These are phyloP conservation scores for Nylanderia fulva DNA, from an alignment of 1,140 invertebrate genomes.

Conservation along the genomic window DNA sequence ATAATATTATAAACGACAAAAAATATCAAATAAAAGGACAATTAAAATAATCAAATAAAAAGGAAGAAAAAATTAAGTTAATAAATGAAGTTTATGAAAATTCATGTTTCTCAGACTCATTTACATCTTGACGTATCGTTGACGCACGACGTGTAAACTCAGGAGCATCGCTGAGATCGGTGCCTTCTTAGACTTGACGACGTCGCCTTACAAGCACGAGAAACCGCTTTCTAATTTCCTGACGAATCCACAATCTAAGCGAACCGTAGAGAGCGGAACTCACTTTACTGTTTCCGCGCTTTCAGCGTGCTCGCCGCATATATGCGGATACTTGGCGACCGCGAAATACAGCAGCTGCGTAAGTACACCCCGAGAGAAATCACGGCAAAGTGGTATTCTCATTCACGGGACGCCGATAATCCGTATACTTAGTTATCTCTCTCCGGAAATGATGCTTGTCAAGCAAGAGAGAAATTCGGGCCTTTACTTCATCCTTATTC, in stretches of 20 bases:
- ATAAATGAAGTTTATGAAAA: too few relatives aligned
- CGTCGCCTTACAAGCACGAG: not conserved
- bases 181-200: not conserved
- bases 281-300: conserved; percentile 19
- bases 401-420: conserved; percentile 42
- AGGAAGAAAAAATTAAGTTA: too few relatives aligned
- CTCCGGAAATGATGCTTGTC: not conserved
- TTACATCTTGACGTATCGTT: conserved; percentile 15
- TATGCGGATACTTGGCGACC: not conserved
- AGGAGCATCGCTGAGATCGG: conserved; percentile 1
- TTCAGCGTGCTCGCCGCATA: not conserved
- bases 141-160: not conserved
- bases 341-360: not conserved
- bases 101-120: conserved; percentile 2
- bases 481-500: not conserved
- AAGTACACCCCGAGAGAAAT: conserved; percentile 50
- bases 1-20: too few relatives aligned
- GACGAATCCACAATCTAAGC: conserved; percentile 7
- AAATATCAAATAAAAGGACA: too few relatives aligned
- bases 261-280: not conserved
- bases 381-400: conserved; percentile 34
- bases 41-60: too few relatives aligned
- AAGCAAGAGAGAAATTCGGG: not conserved
- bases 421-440: conserved; percentile 21
- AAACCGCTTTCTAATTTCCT: conserved; percentile 30